Evolutionary conservation across 2,797 vertebrate species (phyloP).

Genomic region (Acrossocheilus wenchowensis): DNA sequence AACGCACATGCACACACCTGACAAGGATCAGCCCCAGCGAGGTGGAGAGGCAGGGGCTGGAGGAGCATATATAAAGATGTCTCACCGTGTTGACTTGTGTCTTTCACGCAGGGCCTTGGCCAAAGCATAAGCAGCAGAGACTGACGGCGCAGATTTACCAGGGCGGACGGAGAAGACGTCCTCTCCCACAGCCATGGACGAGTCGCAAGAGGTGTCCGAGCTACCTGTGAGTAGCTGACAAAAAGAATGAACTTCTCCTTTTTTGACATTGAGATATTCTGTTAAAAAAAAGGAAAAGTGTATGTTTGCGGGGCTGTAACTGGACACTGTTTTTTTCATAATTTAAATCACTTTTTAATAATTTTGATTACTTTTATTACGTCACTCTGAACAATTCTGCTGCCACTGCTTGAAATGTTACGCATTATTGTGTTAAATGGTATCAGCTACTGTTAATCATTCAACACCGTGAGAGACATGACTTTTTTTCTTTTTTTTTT

Average conservation of each 20-base stretch:
- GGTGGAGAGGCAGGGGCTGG: not conserved
- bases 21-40: conserved; percentile 8
- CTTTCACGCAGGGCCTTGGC: conserved; percentile 71
- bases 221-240: conserved; percentile 85
- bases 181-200: conserved; percentile 83
- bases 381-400: not conserved
- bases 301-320: not conserved
- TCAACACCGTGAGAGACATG: not conserved
- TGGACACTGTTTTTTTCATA: not conserved
- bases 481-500: not conserved
- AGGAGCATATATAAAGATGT: conserved; percentile 28
- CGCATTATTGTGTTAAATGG: not conserved
- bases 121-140: conserved; percentile 64
- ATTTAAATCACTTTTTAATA: not conserved
- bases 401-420: not conserved
- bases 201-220: conserved; percentile 86
- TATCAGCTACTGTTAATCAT: not conserved
- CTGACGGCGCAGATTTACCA: conserved; percentile 48
- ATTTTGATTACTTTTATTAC: not conserved
- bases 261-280: not conserved
- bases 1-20: conserved; percentile 24
- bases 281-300: not conserved
- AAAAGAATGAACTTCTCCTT: not conserved
- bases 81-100: conserved; percentile 54
- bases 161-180: conserved; percentile 65